phyloP scores from a whole-genome alignment of 2,113 vertebrate genomes.

The Microtus richardsoni region DNA sequence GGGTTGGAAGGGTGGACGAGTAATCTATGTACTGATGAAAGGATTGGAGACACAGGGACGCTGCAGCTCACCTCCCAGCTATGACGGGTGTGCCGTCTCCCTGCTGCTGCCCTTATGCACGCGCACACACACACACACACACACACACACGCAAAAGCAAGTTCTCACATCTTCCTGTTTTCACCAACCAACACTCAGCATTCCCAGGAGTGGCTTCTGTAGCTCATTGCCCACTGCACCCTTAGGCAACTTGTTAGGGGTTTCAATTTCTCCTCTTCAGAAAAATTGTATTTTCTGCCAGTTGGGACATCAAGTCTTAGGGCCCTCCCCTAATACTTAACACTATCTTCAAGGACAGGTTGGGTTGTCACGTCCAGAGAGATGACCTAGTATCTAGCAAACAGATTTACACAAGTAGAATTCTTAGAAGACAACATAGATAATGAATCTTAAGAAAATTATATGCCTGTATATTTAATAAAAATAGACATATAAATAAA shows the following conservation, averaged over 20 bases:
- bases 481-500: slow-evolving; percentile 53
- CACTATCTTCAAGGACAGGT: background rate
- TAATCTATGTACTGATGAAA: background rate
- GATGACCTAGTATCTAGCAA: background rate
- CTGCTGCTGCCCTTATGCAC: background rate
- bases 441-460: background rate
- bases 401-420: background rate
- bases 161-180: background rate
- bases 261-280: background rate
- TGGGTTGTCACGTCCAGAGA: background rate
- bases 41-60: background rate
- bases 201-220: background rate
- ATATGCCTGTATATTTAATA: background rate
- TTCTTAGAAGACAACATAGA: background rate
- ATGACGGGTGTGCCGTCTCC: background rate
- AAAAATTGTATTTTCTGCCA: background rate
- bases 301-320: background rate
- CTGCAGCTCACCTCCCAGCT: no score
- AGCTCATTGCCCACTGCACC: background rate
- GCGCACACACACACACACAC: background rate
- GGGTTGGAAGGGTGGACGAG: background rate
- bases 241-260: background rate
- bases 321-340: background rate
- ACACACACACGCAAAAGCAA: background rate
- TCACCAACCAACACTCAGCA: background rate